phyloP scores from a whole-genome alignment of 2,888 invertebrate genomes.

The Sesia apiformis region DNA sequence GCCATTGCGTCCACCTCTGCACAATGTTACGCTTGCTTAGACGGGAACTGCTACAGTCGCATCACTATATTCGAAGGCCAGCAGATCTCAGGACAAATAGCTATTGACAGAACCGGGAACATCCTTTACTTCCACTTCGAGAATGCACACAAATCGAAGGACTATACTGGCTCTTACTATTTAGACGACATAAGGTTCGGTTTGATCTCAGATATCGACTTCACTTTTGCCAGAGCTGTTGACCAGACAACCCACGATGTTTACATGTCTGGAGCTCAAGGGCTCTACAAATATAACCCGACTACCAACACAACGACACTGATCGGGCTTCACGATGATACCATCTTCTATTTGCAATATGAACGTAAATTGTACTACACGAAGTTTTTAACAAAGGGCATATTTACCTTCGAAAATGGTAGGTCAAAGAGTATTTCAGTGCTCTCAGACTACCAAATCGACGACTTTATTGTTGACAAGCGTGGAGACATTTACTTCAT shows the following conservation, averaged over 20 bases:
- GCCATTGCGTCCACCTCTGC: conserved; percentile 9
- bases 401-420: conserved; percentile 29
- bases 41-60: conserved; percentile 39
- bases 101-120: conserved; percentile 39
- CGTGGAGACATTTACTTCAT: conserved; percentile 41
- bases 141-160: conserved; percentile 17
- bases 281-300: conserved; percentile 37
- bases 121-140: conserved; percentile 46
- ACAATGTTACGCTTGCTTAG: conserved; percentile 43
- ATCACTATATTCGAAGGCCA: conserved; percentile 29
- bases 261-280: conserved; percentile 39
- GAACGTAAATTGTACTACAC: conserved; percentile 39
- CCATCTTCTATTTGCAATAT: conserved; percentile 48
- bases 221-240: conserved; percentile 44
- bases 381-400: conserved; percentile 28
- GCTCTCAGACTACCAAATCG: conserved; percentile 32
- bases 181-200: conserved; percentile 32
- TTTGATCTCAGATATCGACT: conserved; percentile 29
- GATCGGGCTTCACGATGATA: conserved; percentile 33
- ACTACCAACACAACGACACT: conserved; percentile 21
- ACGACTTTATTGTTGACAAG: conserved; percentile 48
- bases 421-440: conserved; percentile 22
- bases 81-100: conserved; percentile 44
- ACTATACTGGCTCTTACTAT: conserved; percentile 40
- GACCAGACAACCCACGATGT: conserved; percentile 35